These are phyloP conservation scores for Apodemia hepburni DNA, from an alignment of 2,888 invertebrate species.

Conservation along the genomic window DNA sequence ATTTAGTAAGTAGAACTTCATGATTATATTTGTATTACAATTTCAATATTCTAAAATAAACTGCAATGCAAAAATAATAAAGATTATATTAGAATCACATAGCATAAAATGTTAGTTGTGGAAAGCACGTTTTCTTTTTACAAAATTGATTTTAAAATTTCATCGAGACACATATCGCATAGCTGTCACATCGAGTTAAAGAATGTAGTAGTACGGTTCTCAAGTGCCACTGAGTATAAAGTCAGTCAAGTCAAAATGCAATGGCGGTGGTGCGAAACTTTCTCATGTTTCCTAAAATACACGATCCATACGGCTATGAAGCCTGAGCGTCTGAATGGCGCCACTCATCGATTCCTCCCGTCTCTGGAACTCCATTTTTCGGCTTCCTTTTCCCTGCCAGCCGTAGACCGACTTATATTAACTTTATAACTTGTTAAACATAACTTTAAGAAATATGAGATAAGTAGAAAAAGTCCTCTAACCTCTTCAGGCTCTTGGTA, in stretches of 20 bases:
- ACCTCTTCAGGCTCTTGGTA: constrained; percentile 55
- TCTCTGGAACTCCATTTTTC: constrained; percentile 60
- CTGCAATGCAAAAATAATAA: background rate
- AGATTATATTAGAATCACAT: background rate
- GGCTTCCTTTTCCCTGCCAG: constrained; percentile 56
- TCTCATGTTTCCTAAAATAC: constrained; percentile 48
- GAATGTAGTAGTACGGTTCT: constrained; percentile 30
- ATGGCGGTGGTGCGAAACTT: constrained; percentile 38
- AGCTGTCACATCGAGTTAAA: constrained; percentile 28
- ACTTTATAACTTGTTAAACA: constrained; percentile 71
- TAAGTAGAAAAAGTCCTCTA: constrained; percentile 44
- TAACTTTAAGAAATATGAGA: constrained; percentile 66
- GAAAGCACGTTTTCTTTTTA: constrained; percentile 6
- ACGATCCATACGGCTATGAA: constrained; percentile 35
- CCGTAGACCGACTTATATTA: constrained; percentile 63
- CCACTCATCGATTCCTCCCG: constrained; percentile 52
- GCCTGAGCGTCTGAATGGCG: constrained; percentile 49
- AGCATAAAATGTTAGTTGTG: constrained; percentile 39
- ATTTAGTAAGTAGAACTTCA: too few relatives aligned
- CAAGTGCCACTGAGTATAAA: constrained; percentile 29
- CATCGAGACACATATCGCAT: constrained; percentile 31
- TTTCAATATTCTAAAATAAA: background rate
- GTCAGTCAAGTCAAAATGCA: constrained; percentile 40
- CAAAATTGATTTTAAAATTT: constrained; percentile 32
- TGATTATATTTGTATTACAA: background rate